These are phyloP conservation scores for Cyanoliseus patagonus DNA, from an alignment of 2,113 vertebrate genomes.

Conservation along the genomic window DNA sequence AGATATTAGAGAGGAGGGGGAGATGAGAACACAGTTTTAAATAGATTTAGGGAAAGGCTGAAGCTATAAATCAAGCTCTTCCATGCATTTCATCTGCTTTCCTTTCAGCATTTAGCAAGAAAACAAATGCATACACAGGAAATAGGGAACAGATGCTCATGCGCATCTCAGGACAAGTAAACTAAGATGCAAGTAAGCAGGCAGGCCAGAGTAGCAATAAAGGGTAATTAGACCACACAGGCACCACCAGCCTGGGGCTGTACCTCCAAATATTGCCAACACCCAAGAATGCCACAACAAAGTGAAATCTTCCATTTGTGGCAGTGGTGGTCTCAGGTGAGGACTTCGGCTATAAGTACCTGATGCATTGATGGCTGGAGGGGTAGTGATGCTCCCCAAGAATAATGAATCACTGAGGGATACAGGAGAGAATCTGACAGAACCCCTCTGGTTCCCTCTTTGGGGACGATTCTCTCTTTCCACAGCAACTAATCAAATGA, in stretches of 20 bases:
- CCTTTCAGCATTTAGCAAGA: constrained; percentile 20
- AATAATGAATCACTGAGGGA: background rate
- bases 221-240: constrained; percentile 48
- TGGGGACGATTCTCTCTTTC: background rate
- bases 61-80: constrained; percentile 52
- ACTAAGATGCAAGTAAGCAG: constrained; percentile 2
- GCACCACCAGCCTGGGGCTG: background rate
- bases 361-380: background rate
- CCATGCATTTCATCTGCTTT: constrained; percentile 45
- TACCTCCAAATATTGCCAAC: background rate
- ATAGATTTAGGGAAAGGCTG: constrained; percentile 16
- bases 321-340: fast-evolving
- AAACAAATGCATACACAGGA: constrained; percentile 49
- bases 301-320: background rate
- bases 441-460: background rate
- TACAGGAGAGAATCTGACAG: background rate
- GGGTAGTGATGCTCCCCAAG: background rate
- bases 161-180: constrained; percentile 13
- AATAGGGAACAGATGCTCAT: constrained; percentile 51
- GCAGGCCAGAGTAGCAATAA: background rate
- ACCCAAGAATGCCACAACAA: background rate
- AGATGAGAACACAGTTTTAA: background rate
- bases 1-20: background rate
- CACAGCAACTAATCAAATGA: background rate
- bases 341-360: background rate